Percentiles rank a stretch among this genome's conserved stretches.
Conservation (phyloP, 92 coral and sea anemone species). For the Epizoanthus scotinus region DNA sequence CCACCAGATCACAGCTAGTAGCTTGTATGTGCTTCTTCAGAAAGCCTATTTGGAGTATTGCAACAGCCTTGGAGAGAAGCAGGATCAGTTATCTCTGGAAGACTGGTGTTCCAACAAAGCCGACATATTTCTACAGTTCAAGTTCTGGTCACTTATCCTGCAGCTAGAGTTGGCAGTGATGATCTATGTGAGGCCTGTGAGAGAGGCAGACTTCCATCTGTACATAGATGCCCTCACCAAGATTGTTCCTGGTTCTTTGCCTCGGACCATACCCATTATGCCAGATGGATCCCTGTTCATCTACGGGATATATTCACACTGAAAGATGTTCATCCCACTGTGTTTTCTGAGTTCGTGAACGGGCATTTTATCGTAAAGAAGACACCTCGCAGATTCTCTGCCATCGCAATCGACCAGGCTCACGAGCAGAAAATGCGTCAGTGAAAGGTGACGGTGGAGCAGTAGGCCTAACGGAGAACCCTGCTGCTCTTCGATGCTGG, state of each 20-base stretch:
- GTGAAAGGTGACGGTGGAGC: slow-evolving; percentile 48
- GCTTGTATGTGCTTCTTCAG: not conserved
- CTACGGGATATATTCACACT: slow-evolving; percentile 31
- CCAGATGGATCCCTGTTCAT: slow-evolving; percentile 44
- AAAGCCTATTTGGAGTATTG: too few species aligned
- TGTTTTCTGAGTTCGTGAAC: not conserved
- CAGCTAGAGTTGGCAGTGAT: slow-evolving; percentile 10
- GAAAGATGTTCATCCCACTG: not conserved
- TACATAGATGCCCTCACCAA: slow-evolving; percentile 13
- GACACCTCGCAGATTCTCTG: slow-evolving; percentile 1
- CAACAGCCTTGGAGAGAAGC: too few species aligned
- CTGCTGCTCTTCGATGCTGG: slow-evolving; percentile 48
- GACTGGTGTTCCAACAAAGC: not conserved
- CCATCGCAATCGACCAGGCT: not conserved
- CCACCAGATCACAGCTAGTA: too few species aligned
- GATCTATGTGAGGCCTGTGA: slow-evolving; percentile 16
- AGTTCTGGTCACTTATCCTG: slow-evolving; percentile 28
- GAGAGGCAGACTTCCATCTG: slow-evolving; percentile 29
- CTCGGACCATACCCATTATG: not conserved
- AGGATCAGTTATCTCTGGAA: not conserved
- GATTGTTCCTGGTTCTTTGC: slow-evolving; percentile 13
- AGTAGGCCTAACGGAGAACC: slow-evolving; percentile 46
- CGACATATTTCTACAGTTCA: slow-evolving; percentile 1
- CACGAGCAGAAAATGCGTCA: not conserved
- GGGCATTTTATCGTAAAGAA: slow-evolving; percentile 25